phyloP scores from a whole-genome alignment of 2,888 invertebrate genomes.

The Sycophila texana region DNA sequence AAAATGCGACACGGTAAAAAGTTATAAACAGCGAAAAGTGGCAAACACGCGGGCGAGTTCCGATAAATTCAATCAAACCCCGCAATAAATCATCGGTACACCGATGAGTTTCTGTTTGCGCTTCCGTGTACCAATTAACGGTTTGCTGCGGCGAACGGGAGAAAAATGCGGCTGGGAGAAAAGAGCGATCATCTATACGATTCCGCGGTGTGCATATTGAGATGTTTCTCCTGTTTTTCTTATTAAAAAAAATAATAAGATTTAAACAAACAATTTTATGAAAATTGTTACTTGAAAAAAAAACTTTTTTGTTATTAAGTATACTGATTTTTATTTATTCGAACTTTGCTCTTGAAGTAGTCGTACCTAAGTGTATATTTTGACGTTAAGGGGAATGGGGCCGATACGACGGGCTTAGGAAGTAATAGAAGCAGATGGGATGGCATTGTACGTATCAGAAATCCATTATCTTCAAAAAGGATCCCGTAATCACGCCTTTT shows the following conservation, averaged over 20 bases:
- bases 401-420: conserved; percentile 64
- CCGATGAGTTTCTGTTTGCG: conserved; percentile 66
- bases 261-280: too few relatives aligned
- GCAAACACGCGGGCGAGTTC: conserved; percentile 62
- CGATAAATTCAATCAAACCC: conserved; percentile 74
- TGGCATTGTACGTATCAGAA: conserved; percentile 72
- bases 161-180: background rate
- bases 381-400: conserved; percentile 22
- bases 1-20: conserved; percentile 1
- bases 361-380: too few relatives aligned
- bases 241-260: background rate
- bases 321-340: too few relatives aligned
- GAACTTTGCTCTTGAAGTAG: too few relatives aligned
- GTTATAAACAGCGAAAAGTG: conserved; percentile 25
- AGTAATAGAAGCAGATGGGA: conserved; percentile 73
- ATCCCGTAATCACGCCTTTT: conserved; percentile 73
- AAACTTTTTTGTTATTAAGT: too few relatives aligned
- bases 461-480: conserved; percentile 71
- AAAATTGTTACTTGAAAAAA: too few relatives aligned
- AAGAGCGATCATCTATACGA: conserved; percentile 27
- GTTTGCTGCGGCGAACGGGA: conserved; percentile 47
- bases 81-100: conserved; percentile 73
- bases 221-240: background rate
- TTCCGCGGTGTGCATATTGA: background rate
- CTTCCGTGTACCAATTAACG: conserved; percentile 71